Conservation (phyloP, 1,140 invertebrate species). For the Drosophila ananassae region DNA sequence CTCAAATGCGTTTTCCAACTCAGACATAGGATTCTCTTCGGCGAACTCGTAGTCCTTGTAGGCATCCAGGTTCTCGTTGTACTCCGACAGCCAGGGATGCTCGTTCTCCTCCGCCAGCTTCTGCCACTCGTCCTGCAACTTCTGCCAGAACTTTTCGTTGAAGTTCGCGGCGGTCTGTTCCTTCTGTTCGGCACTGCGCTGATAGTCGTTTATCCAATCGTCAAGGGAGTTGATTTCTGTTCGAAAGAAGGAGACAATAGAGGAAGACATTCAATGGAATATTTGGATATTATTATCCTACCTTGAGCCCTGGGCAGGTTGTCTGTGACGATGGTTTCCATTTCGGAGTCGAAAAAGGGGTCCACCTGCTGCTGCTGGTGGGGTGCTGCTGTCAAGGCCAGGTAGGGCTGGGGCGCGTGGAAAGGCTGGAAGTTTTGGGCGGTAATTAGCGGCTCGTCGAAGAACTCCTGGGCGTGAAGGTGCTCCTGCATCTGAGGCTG, state of each 20-base stretch:
- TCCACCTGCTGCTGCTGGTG: slow-evolving; percentile 35
- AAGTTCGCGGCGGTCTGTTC: slow-evolving; percentile 84
- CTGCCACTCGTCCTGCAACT: slow-evolving; percentile 91
- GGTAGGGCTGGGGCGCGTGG: slow-evolving; percentile 34
- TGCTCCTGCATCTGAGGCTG: slow-evolving; percentile 62
- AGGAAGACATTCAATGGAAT: neutral
- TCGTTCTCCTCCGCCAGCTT: slow-evolving; percentile 86
- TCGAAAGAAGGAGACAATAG: neutral
- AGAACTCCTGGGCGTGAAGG: slow-evolving; percentile 74
- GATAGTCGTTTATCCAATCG: slow-evolving; percentile 67
- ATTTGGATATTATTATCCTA: neutral
- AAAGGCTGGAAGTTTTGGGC: slow-evolving; percentile 48
- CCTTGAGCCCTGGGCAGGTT: slow-evolving; percentile 42
- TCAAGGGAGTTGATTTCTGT: slow-evolving; percentile 46
- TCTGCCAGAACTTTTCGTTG: slow-evolving; percentile 89
- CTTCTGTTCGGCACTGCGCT: slow-evolving; percentile 76
- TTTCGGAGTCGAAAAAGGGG: slow-evolving; percentile 57
- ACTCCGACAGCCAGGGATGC: slow-evolving; percentile 89
- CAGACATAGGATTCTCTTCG: slow-evolving; percentile 93
- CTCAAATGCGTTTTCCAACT: slow-evolving; percentile 92
- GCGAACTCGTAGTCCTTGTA: slow-evolving; percentile 93
- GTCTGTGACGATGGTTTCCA: slow-evolving; percentile 62
- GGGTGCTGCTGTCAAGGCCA: slow-evolving; percentile 40
- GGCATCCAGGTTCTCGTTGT: slow-evolving; percentile 87
- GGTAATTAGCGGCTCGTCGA: slow-evolving; percentile 63